phyloP scores from a whole-genome alignment of 2,113 vertebrate species.

The Gadus chalcogrammus region DNA sequence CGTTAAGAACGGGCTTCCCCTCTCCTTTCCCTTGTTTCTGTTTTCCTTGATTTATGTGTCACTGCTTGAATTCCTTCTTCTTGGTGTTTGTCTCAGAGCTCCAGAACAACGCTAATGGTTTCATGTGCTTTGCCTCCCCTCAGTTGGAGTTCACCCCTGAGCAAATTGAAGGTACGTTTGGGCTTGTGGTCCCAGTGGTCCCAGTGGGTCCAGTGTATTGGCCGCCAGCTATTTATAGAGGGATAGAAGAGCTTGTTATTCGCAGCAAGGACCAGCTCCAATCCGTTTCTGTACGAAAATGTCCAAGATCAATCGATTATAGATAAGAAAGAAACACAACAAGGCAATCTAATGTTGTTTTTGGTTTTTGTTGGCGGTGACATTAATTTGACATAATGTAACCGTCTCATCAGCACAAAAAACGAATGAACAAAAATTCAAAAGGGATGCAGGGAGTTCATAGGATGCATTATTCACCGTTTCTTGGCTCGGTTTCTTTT shows the following conservation, averaged over 20 bases:
- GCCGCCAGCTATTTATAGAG: constrained; percentile 42
- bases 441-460: too few relatives aligned
- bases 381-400: too few relatives aligned
- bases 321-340: too few relatives aligned
- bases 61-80: background rate
- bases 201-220: constrained; percentile 6
- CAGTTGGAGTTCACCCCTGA: constrained; percentile 84
- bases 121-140: constrained; percentile 46
- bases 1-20: too few relatives aligned
- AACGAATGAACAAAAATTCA: too few relatives aligned
- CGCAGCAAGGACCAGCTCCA: background rate
- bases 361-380: too few relatives aligned
- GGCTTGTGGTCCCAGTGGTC: constrained; percentile 17
- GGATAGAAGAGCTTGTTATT: constrained; percentile 19
- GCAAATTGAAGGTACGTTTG: constrained; percentile 81
- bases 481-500: background rate
- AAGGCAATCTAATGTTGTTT: too few relatives aligned
- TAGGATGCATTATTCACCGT: background rate
- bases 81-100: background rate
- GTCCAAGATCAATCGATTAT: constrained; percentile 34
- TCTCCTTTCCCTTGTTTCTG: background rate
- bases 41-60: background rate
- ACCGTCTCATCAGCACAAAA: too few relatives aligned
- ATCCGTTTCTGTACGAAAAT: constrained; percentile 33
- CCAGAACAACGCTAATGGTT: constrained; percentile 6